Percentiles rank a stretch among this genome's conserved stretches.
Evolutionary conservation across 2,888 invertebrate genomes (phyloP).

Genomic region (Muscina levida): DNA sequence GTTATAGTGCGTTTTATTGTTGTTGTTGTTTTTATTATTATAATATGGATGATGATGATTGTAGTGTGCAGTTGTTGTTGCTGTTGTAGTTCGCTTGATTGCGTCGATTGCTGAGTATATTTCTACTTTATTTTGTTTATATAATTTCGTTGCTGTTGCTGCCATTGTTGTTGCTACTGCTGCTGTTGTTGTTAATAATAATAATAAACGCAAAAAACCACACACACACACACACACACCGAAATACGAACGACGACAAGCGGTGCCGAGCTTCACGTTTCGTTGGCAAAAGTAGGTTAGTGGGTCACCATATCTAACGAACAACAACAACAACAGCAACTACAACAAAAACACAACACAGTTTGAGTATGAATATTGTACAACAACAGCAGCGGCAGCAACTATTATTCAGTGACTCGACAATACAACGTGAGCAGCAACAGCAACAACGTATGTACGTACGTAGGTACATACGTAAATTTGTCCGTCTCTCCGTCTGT

Average conservation of each 20-base stretch:
- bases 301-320: conserved; percentile 83
- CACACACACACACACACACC: conserved; percentile 51
- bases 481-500: conserved; percentile 1
- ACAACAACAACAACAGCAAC: conserved; percentile 54
- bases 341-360: conserved; percentile 41
- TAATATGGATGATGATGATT: conserved; percentile 22
- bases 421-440: conserved; percentile 35
- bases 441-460: conserved; percentile 1
- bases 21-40: conserved; percentile 17
- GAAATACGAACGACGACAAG: conserved; percentile 13
- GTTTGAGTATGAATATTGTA: neutral
- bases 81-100: conserved; percentile 43
- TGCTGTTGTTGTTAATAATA: conserved; percentile 61
- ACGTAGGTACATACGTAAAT: too few species aligned
- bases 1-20: conserved; percentile 22
- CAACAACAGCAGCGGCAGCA: conserved; percentile 28
- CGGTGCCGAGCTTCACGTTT: conserved; percentile 75
- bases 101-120: conserved; percentile 55
- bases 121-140: conserved; percentile 54
- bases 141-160: conserved; percentile 56
- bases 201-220: conserved; percentile 69
- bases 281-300: conserved; percentile 88
- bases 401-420: conserved; percentile 41
- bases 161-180: conserved; percentile 4
- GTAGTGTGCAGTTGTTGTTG: neutral